Evolutionary conservation across 2,888 invertebrate species (phyloP).

Genomic region (Erynnis tages): DNA sequence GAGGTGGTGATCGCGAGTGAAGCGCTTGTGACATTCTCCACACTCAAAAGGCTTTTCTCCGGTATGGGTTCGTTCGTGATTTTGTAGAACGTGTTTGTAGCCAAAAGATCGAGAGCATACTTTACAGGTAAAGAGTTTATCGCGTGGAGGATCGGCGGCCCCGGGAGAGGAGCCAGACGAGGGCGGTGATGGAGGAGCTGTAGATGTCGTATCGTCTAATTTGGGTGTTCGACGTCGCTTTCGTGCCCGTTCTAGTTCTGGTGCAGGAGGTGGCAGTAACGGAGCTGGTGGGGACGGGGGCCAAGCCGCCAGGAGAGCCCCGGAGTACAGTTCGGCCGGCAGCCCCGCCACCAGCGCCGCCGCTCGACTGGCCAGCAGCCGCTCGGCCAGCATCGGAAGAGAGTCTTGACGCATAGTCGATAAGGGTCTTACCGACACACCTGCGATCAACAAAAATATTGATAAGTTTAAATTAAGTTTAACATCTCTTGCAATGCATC

Average conservation of each 20-base stretch:
- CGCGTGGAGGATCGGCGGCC: constrained; percentile 80
- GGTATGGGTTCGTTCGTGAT: constrained; percentile 96
- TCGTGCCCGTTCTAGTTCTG: constrained; percentile 66
- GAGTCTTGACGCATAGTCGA: constrained; percentile 76
- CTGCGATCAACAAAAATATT: constrained; percentile 45
- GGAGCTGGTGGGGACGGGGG: constrained; percentile 81
- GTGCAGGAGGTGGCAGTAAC: constrained; percentile 74
- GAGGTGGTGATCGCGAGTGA: constrained; percentile 95
- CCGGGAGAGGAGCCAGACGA: constrained; percentile 78
- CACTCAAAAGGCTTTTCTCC: constrained; percentile 97
- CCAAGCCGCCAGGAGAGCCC: constrained; percentile 81
- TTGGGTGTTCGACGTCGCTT: constrained; percentile 76
- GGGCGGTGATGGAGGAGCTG: constrained; percentile 61
- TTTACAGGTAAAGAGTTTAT: constrained; percentile 94
- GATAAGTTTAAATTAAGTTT: too few species aligned
- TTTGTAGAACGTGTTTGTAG: constrained; percentile 96
- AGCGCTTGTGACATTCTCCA: constrained; percentile 94
- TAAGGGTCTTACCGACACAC: constrained; percentile 76
- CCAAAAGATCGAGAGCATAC: constrained; percentile 94
- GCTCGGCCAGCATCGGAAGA: constrained; percentile 73
- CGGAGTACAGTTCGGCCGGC: constrained; percentile 84
- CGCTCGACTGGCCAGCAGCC: constrained; percentile 78
- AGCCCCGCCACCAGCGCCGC: constrained; percentile 79
- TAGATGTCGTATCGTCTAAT: constrained; percentile 60
- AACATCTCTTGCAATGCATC: too few species aligned